Evolutionary conservation across 2,888 invertebrate genomes (phyloP).

Genomic region (Mesochorus sp.): DNA sequence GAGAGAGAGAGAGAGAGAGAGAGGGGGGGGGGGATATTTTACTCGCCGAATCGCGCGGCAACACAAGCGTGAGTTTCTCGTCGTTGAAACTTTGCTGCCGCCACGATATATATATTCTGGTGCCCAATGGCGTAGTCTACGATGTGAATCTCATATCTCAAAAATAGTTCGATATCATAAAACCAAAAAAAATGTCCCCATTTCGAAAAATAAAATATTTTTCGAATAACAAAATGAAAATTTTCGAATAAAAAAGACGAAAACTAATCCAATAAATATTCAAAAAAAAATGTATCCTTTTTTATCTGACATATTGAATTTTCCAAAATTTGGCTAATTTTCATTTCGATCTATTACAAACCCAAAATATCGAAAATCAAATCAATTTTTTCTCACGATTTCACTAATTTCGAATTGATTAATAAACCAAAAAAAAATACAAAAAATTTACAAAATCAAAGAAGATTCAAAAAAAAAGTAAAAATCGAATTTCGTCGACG

Average conservation of each 20-base stretch:
- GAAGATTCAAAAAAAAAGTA: too few relatives aligned
- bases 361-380: too few relatives aligned
- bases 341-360: too few relatives aligned
- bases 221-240: too few relatives aligned
- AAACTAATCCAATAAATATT: too few relatives aligned
- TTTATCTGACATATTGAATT: too few relatives aligned
- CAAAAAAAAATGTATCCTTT: too few relatives aligned
- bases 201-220: too few relatives aligned
- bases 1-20: conserved; percentile 24
- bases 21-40: conserved; percentile 43
- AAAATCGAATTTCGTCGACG: not conserved
- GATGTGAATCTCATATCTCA: not conserved
- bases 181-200: not conserved
- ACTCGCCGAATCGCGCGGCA: conserved; percentile 51
- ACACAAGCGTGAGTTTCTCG: conserved; percentile 52
- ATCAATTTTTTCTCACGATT: too few relatives aligned
- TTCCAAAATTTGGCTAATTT: too few relatives aligned
- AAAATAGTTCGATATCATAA: not conserved
- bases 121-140: conserved; percentile 53
- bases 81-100: conserved; percentile 52
- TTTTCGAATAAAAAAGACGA: too few relatives aligned
- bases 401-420: not conserved
- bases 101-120: conserved; percentile 33
- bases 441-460: not conserved
- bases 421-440: not conserved